Conservation (phyloP, 2,797 vertebrate species). For the Artibeus lituratus region DNA sequence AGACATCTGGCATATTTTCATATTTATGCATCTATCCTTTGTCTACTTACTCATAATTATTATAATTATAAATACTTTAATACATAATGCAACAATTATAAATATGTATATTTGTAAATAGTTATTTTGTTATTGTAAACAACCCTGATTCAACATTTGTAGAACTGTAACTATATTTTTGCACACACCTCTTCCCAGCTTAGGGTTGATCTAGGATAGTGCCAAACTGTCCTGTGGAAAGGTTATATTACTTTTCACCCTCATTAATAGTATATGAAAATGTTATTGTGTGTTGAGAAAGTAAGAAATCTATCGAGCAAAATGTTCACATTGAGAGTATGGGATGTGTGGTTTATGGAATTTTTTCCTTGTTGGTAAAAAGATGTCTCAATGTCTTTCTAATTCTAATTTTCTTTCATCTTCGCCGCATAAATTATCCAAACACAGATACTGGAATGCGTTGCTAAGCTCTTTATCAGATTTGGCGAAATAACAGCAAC, state of each 20-base stretch:
- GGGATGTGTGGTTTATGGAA: neutral
- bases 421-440: conserved; percentile 38
- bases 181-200: neutral
- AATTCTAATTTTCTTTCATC: conserved; percentile 37
- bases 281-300: conserved; percentile 13
- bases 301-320: conserved; percentile 30
- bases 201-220: neutral
- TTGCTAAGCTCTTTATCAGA: conserved; percentile 37
- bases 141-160: neutral
- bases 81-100: neutral
- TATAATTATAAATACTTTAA: neutral
- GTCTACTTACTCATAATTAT: neutral
- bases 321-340: conserved; percentile 24
- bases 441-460: neutral
- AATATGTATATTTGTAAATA: neutral
- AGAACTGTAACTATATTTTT: neutral
- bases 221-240: neutral
- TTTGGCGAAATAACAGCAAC: neutral
- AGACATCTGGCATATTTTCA: neutral
- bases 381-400: neutral
- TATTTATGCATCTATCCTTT: neutral
- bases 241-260: neutral
- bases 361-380: conserved; percentile 26
- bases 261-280: neutral
- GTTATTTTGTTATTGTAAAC: neutral